A percentile compares a stretch with the other conserved stretches of the same genome.
Conservation (phyloP, 2,888 invertebrate species). For the Artemia sp. region DNA sequence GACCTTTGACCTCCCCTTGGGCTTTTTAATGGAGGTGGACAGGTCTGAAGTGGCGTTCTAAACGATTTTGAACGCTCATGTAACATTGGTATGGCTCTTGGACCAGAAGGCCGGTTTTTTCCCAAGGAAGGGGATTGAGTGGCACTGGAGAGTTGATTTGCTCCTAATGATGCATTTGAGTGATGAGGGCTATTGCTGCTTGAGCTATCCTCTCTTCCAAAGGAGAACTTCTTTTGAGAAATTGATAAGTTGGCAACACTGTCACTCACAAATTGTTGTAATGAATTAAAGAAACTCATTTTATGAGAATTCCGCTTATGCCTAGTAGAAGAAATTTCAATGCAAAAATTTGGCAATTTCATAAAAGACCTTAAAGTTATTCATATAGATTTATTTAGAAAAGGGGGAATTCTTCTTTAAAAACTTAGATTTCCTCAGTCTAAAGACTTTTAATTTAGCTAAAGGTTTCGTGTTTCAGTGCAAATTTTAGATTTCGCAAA, state of each 20-base stretch:
- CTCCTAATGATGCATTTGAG: conserved; percentile 27
- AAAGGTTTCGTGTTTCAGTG: too few species aligned
- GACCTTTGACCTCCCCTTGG: conserved; percentile 8
- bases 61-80: conserved; percentile 23
- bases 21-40: not conserved
- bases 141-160: conserved; percentile 27
- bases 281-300: conserved; percentile 71
- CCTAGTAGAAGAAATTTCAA: too few species aligned
- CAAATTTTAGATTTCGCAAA: too few species aligned
- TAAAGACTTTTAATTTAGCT: too few species aligned
- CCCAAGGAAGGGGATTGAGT: not conserved
- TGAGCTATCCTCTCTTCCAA: conserved; percentile 47
- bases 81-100: conserved; percentile 27
- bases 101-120: conserved; percentile 23
- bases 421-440: too few species aligned
- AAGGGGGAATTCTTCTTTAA: too few species aligned
- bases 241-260: conserved; percentile 62
- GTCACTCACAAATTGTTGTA: conserved; percentile 70
- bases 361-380: too few species aligned
- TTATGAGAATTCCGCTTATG: conserved; percentile 21
- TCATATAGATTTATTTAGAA: too few species aligned
- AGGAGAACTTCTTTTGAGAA: conserved; percentile 53
- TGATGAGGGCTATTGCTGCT: conserved; percentile 23
- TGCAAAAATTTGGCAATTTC: too few species aligned
- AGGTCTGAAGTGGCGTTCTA: not conserved